Base-by-base conservation (phyloP, 2,888 invertebrate species). In the Philereme vetulata region DNA sequence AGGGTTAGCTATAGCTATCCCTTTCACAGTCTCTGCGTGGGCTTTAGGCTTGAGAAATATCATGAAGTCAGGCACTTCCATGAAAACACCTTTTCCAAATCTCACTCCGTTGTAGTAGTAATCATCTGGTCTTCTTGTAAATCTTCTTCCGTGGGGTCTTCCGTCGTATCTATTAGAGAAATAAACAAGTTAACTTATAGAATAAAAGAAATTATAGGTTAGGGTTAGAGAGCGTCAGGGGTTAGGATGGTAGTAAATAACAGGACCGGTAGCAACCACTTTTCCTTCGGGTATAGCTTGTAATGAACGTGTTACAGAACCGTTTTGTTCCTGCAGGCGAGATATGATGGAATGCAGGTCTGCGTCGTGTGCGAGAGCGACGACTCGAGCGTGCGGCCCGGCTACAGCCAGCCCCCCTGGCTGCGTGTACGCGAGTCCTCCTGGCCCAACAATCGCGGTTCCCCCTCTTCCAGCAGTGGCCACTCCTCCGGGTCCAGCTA, bases 401-500 rank as follows among this genome's bases (percentile, higher is more conserved):
- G 96, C 96, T 7, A 96, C 95, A 3, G 96, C 96, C 11, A 96
- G 78, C 52, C 96, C 96, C 68, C 95, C 94, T 0, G 96, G 95
- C 78, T 95, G 95, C 0, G 96, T 96, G 67, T 95, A 95, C 0
- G 96, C 96, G 10, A 95, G 93, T 0, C 96, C 96, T 43, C 96
- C 95, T 0, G 96, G 96, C 0, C 96, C 96, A 4, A 96, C 96
- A 56, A 96, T 95, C 0, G 96, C 96, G 0, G 96, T 96, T 4
- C 96, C 96, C 5, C 96, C 96, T 74, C 94, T 94, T 9, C 96
- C 96, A 1, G 96, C 96, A 0, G 96, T 96, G 0, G 96, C 96
- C 8, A 96, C 95, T 40, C 96, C 96, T n/a, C 96, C 96, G 0
- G 96, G 96, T 0, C 96, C 96, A 3, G 96, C 96, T 53, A 96